phyloP scores from a whole-genome alignment of 2,888 invertebrate species.

The Druceiella hillmani region DNA sequence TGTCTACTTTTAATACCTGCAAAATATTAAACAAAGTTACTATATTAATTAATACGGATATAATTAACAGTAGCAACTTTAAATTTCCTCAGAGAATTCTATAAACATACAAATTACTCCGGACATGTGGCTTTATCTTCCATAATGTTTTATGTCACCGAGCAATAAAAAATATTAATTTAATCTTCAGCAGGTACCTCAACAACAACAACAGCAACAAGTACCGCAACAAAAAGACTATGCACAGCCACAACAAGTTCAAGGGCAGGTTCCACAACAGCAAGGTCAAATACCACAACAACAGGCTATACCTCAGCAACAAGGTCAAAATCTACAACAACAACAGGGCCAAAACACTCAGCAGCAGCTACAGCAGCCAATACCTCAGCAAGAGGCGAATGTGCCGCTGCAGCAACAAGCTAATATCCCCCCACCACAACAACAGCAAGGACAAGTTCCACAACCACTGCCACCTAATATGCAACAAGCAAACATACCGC shows the following conservation, averaged over 20 bases:
- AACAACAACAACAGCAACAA: slow-evolving; percentile 22
- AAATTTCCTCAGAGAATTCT: no score
- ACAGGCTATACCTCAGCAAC: slow-evolving; percentile 24
- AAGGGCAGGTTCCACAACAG: slow-evolving; percentile 12
- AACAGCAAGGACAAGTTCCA: slow-evolving; percentile 18
- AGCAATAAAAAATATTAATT: no score
- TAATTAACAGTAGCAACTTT: no score
- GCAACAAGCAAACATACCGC: slow-evolving; percentile 11
- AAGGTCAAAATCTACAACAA: slow-evolving; percentile 21
- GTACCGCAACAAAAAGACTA: slow-evolving; percentile 24
- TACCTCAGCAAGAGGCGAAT: slow-evolving; percentile 29
- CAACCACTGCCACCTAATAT: slow-evolving; percentile 22
- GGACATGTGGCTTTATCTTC: no score
- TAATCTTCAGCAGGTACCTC: slow-evolving; percentile 12
- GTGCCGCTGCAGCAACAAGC: slow-evolving; percentile 16
- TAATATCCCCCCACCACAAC: slow-evolving; percentile 21
- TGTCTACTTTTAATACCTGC: no score
- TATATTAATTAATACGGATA: no score
- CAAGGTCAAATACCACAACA: slow-evolving; percentile 30
- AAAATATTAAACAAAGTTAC: no score
- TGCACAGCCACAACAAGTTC: slow-evolving; percentile 22
- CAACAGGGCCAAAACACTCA: slow-evolving; percentile 26
- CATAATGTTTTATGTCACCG: no score
- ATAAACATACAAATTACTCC: no score
- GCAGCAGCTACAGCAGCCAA: slow-evolving; percentile 22